Percentiles rank a stretch among this genome's conserved stretches.
phyloP scores from a whole-genome alignment of 2,797 vertebrate genomes.

The Chiroxiphia lanceolata region DNA sequence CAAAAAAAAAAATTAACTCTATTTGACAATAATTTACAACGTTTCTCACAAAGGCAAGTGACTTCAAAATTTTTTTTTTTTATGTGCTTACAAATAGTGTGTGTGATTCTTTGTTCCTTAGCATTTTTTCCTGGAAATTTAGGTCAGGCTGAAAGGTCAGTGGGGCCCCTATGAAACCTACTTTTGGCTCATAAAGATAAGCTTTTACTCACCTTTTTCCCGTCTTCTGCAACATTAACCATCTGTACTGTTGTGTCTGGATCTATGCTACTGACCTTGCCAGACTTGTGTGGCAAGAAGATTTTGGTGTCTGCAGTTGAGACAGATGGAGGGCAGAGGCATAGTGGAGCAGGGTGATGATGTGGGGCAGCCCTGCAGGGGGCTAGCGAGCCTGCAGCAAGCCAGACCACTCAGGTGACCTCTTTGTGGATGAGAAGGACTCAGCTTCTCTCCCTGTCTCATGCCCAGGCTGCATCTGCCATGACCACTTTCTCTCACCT shows the following conservation, averaged over 20 bases:
- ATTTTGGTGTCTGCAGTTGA: fast-evolving
- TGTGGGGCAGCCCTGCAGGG: neutral
- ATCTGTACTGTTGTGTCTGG: neutral
- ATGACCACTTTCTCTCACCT: neutral
- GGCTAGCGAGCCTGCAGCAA: fast-evolving
- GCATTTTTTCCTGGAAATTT: neutral
- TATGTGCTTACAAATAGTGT: fast-evolving
- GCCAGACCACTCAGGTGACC: fast-evolving
- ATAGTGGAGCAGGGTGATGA: fast-evolving
- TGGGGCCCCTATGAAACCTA: neutral
- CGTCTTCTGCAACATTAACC: neutral
- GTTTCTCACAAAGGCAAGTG: neutral
- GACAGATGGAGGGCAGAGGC: neutral
- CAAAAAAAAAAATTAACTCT: neutral
- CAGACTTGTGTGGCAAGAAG: neutral
- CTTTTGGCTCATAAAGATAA: neutral
- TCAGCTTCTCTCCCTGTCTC: neutral
- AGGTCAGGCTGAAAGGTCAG: neutral
- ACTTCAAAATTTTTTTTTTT: neutral
- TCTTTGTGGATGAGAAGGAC: neutral
- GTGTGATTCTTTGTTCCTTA: neutral
- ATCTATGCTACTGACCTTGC: neutral
- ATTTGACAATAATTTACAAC: neutral
- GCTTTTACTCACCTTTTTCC: neutral
- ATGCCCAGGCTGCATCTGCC: neutral